Conservation (phyloP, 2,797 vertebrate genomes). For the Phoebastria nigripes region DNA sequence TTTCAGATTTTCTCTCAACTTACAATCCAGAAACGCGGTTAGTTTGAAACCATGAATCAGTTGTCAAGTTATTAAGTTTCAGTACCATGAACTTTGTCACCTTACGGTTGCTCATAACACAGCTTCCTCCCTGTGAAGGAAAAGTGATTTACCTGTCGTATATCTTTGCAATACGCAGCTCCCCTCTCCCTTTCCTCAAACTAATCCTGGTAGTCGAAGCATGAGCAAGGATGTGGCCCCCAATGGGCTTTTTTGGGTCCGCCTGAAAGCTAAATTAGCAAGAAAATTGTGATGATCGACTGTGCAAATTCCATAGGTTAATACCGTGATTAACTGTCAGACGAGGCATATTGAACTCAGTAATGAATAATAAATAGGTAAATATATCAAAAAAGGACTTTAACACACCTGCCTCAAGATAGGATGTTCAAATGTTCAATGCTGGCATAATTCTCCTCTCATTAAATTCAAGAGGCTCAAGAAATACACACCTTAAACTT, state of each 20-base stretch:
- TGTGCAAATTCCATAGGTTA: neutral
- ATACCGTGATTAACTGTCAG: neutral
- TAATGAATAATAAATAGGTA: neutral
- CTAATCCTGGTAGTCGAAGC: slow-evolving; percentile 97
- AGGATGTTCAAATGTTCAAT: neutral
- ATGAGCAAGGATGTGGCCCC: slow-evolving; percentile 96
- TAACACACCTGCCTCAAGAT: neutral
- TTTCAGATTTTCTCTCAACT: neutral
- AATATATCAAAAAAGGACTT: neutral
- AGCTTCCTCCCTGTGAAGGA: neutral
- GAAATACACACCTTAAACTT: neutral
- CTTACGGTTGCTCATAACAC: neutral
- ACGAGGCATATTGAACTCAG: neutral
- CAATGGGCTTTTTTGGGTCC: slow-evolving; percentile 98
- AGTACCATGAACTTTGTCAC: neutral
- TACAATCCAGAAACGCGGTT: neutral
- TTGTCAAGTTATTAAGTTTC: neutral
- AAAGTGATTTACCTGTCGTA: slow-evolving; percentile 87
- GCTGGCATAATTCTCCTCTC: neutral
- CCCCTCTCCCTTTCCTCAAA: slow-evolving; percentile 92
- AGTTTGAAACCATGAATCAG: neutral
- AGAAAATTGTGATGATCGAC: slow-evolving; percentile 26
- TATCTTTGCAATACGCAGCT: slow-evolving; percentile 96
- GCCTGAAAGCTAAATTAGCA: slow-evolving; percentile 88
- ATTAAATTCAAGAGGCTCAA: neutral